These are phyloP conservation scores for Aspiorhynchus laticeps DNA, from an alignment of 2,113 vertebrate genomes.

Conservation along the genomic window DNA sequence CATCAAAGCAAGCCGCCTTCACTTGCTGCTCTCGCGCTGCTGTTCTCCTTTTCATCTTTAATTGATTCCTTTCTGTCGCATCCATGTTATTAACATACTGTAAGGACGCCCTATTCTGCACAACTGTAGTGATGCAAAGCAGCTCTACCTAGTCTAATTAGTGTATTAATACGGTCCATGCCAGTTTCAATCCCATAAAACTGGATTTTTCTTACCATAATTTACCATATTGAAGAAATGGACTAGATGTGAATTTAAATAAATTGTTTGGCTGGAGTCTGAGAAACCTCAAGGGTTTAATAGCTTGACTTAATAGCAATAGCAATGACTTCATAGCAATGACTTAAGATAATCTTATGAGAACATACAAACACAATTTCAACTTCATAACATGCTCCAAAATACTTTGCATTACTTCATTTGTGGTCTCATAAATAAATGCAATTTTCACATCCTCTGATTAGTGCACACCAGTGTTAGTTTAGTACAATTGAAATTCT, in stretches of 20 bases:
- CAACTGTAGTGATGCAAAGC: not conserved
- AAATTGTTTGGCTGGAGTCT: not conserved
- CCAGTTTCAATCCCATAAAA: not conserved
- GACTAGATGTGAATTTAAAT: not conserved
- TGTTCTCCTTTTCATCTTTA: constrained; percentile 49
- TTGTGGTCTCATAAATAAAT: not conserved
- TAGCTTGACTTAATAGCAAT: not conserved
- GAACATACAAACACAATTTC: constrained; percentile 1
- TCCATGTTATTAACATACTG: constrained; percentile 49
- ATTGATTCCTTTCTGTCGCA: constrained; percentile 51
- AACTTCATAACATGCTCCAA: not conserved
- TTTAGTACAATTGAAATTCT: not conserved
- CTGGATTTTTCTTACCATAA: not conserved
- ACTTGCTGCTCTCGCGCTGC: not conserved
- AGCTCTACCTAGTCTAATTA: constrained; percentile 21
- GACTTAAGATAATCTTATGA: not conserved
- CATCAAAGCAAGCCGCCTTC: constrained; percentile 34
- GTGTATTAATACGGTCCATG: not conserved
- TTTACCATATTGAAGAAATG: not conserved
- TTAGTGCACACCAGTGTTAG: not conserved
- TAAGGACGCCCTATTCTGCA: constrained; percentile 20
- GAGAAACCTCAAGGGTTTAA: not conserved
- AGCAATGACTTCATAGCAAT: too few species aligned
- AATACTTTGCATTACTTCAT: not conserved
- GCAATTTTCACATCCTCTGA: not conserved